Base-by-base conservation (phyloP, 2,797 vertebrate genomes). In the Bradypodion ventrale region DNA sequence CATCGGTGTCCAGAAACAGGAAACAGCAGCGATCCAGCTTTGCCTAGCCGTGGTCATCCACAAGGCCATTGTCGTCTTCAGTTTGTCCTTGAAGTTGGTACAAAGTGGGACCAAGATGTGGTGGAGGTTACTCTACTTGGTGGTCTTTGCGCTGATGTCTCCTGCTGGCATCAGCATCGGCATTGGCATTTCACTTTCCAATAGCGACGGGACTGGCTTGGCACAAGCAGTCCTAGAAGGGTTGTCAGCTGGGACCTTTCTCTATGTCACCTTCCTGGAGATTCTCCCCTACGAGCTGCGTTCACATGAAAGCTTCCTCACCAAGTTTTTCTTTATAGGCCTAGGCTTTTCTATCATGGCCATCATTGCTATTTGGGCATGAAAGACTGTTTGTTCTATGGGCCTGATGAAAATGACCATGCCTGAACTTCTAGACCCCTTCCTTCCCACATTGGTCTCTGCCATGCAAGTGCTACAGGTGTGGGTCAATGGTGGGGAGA, bases 191-290 rank as follows among this genome's bases (percentile, higher is more conserved):
- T 96, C 96, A 79, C 95, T 96, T 88, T 96, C 96, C 1, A 83
- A 92, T 70, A 83, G 96, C 0, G 52, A 91, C 2, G 85, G 92
- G 0, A 75, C 52, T 16, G 91, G 94, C 0, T 89, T 98, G 40
- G 94, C 97, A 66, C 97, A 98, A 93, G 96, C 95, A 0, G 21
- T 98, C 32, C 92, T 98, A 89, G 97, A 98, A 91, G 97, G 98
- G 3, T 91, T 98, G 40, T 96, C 98, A 0, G 97, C 97, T 0
- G 98, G 98, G 13, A 98, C 98, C 0, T 98, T 98, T 75, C 63
- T 98, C 23, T 98, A 98, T 88, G 97, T 98, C 93, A 98, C 98
- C 87, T 98, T 98, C 87, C 83, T 98, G 87, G 98, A 98, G 94
- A 98, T 98, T 93, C 95, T 98, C 59, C 98, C 98, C 0, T 96